Base-by-base conservation (phyloP, 2,797 vertebrate genomes). In the Galago senegalensis region DNA sequence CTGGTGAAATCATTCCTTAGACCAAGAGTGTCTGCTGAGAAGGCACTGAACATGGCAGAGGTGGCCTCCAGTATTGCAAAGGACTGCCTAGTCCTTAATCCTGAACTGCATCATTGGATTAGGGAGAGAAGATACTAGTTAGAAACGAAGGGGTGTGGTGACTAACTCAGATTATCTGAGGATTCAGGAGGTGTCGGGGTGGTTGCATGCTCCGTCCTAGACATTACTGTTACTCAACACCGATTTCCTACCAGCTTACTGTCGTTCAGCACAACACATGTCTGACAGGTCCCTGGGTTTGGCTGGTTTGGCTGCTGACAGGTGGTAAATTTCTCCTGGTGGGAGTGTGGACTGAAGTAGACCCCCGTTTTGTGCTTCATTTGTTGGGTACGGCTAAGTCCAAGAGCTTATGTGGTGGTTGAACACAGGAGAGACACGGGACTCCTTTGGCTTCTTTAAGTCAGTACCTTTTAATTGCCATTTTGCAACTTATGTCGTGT, bases 111-210 rank as follows among this genome's bases (percentile, higher is more conserved):
- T 89, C 85, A 16, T 6, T 46, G 7, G 83, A 20, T 83, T 76
- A 17, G 29, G 58, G 43, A 37, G 18, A 14, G 17, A 40, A 2
- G 17, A 17, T 40, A 27, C 95, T 67, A 46, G 82, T 53, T 89
- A 73, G 91, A 63, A 84, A 72, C 75, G 13, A 40, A 27, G 60
- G 81, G 95, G 89, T 40, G 85, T 93, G 91, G 84, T 27, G n/a
- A 89, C 67, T 29, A 63, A 43, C 81, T 43, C 25, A 91, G 86
- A 37, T 95, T 29, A 89, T 11, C 16, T 84, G 10, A 3, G 63
- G 94, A 53, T 67, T 63, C 81, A 53, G 89, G 58, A 87, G 91
- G 58, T 61, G 63, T 65, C 1, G 5, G 46, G 46, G 87, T 31
- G 34, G 72, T 11, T 46, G 46, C 16, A 0, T 17, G 34, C 40